phyloP scores from a whole-genome alignment of 1,140 invertebrate species.

The Saccostrea cuccullata region DNA sequence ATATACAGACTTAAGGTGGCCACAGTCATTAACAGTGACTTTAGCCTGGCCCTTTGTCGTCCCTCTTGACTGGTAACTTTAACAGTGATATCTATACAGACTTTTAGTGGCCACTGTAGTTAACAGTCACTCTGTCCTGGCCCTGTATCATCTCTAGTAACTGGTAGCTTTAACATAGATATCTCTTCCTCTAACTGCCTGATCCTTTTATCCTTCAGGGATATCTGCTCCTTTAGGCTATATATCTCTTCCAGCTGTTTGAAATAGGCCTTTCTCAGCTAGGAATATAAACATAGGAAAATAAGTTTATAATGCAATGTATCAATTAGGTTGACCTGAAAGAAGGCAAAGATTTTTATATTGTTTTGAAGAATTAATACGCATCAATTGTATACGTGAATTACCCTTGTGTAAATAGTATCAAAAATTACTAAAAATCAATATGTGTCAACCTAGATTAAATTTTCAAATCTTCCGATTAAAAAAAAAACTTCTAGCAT shows the following conservation, averaged over 20 bases:
- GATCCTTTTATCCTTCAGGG: conserved; percentile 86
- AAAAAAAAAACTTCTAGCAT: too few relatives aligned
- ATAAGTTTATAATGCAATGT: background rate
- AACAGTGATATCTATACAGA: conserved; percentile 78
- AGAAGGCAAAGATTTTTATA: too few relatives aligned
- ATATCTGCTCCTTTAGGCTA: conserved; percentile 86
- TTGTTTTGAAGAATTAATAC: too few relatives aligned
- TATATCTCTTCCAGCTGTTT: conserved; percentile 89
- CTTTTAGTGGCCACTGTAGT: background rate
- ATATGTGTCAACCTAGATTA: too few relatives aligned
- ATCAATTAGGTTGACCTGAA: too few relatives aligned
- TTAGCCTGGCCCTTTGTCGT: conserved; percentile 58
- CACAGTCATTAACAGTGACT: conserved; percentile 69
- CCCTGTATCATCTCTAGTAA: conserved; percentile 34
- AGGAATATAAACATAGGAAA: conserved; percentile 60
- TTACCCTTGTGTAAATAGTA: too few relatives aligned
- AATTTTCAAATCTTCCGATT: too few relatives aligned
- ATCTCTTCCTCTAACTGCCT: conserved; percentile 88
- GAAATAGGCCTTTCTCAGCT: conserved; percentile 87
- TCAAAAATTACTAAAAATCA: too few relatives aligned
- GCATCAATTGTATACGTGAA: too few relatives aligned
- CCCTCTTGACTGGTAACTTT: conserved; percentile 42
- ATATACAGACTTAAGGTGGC: background rate
- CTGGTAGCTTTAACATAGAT: conserved; percentile 61
- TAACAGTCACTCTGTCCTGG: conserved; percentile 72